Evolutionary conservation across 2,113 vertebrate genomes (phyloP), one percentile per base, ranked within the genome.

Genomic region (Alexandromys fortis): DNA sequence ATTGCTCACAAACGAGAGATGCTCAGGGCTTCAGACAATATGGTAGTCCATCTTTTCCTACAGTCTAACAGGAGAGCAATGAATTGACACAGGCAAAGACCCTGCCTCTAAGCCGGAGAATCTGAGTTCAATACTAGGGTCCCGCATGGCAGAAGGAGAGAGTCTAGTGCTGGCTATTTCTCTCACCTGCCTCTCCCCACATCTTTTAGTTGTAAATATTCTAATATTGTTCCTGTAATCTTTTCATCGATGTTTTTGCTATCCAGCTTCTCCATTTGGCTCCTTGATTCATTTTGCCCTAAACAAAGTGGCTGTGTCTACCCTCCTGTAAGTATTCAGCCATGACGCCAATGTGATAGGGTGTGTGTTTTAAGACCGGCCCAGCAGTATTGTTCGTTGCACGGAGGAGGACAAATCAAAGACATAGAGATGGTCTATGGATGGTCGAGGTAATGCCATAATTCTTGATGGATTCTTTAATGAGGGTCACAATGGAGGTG

Each of bases 391-490:
- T 21, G 0, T 30, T 86, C 19, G 7, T 65, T 75, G 76, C 24
- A 61, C n/a, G 72, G 1, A 21, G 14, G 83, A 67, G 79, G 75
- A 38, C 9, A 0, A 86, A n/a, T 38, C 55, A 89, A 94, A 75
- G 78, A 95, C 78, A 78, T 28, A 52, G 49, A 49, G 3, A 47
- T 45, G 22, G 55, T 45, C 73, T 73, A 47, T 68, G 26, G 38
- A 67, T 10, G 35, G 33, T 22, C 19, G 3, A 76, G 72, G 49
- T 33, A 61, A 90, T 67, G 26, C 81, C 21, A 14, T 38, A 30
- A n/a, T 88, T 76, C 47, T 61, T 77, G 67, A 76, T 61, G 55
- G 35, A n/a, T n/a, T 86, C 26, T 28, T 85, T 91, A 97, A 88
- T 22, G 13, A 85, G 58, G 65, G 58, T 76, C 58, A 72, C 73